phyloP scores from a whole-genome alignment of 2,797 vertebrate genomes.

The Sebastes hopkinsi region DNA sequence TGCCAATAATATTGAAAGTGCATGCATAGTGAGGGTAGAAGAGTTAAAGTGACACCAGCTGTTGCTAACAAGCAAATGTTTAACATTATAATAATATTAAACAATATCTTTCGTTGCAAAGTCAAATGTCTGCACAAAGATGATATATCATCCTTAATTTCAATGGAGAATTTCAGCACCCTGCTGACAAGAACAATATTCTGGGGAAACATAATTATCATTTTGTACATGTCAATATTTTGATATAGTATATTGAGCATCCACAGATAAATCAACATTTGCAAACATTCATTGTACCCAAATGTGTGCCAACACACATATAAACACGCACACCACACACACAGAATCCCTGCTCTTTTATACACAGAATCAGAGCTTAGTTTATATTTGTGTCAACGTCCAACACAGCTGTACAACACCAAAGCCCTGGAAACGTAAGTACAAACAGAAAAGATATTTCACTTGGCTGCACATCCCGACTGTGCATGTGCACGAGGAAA shows the following conservation, averaged over 20 bases:
- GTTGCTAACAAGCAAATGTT: background rate
- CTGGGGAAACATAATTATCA: background rate
- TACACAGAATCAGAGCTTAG: background rate
- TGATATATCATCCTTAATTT: background rate
- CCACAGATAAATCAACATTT: background rate
- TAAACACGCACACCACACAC: background rate
- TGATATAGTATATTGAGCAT: background rate
- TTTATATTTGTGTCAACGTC: conserved; percentile 24
- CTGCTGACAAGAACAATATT: background rate
- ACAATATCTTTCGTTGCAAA: background rate
- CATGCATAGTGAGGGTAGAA: background rate
- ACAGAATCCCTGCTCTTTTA: background rate
- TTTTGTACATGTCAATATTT: background rate
- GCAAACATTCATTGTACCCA: background rate
- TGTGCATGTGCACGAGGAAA: conserved; percentile 15
- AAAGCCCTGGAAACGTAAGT: conserved; percentile 8
- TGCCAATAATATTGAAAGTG: background rate
- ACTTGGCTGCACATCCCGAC: conserved; percentile 34
- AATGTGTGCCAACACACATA: background rate
- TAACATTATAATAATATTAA: background rate
- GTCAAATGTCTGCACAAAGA: background rate
- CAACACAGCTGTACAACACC: conserved; percentile 38
- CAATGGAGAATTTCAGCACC: background rate
- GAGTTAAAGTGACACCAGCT: background rate
- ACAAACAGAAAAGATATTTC: conserved; percentile 46